Conservation (phyloP, 2,113 vertebrate genomes). For the Castor canadensis region DNA sequence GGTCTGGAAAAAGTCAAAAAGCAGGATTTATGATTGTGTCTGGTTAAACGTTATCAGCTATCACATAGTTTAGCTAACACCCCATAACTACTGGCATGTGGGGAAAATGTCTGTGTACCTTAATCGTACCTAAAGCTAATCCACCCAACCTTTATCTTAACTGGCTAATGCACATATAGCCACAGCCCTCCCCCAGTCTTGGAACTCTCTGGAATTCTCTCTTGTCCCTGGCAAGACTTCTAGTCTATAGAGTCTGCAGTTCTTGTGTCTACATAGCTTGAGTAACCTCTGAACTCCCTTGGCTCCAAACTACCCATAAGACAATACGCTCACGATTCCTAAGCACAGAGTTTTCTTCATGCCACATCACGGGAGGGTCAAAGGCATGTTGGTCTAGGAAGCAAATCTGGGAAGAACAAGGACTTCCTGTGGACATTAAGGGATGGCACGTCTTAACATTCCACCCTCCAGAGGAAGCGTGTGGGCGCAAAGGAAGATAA, state of each 20-base stretch:
- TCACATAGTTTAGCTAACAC: not conserved
- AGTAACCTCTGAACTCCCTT: not conserved
- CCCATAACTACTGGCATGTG: not conserved
- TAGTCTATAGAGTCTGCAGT: not conserved
- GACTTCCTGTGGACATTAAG: not conserved
- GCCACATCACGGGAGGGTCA: not conserved
- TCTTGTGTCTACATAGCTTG: not conserved
- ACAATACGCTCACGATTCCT: not conserved
- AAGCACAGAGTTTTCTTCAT: not conserved
- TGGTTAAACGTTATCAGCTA: not conserved
- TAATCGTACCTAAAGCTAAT: slow-evolving; percentile 46
- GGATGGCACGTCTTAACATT: not conserved
- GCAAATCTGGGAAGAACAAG: not conserved
- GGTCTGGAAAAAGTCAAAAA: slow-evolving; percentile 21
- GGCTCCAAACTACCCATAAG: not conserved
- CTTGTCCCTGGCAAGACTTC: not conserved
- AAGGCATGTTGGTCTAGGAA: not conserved
- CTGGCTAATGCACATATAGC: not conserved
- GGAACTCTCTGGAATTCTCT: slow-evolving; percentile 1
- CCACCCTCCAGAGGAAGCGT: not conserved
- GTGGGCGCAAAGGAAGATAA: not conserved
- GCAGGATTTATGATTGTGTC: not conserved
- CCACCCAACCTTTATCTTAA: not conserved
- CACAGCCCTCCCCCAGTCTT: not conserved
- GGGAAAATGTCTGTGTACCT: not conserved